A percentile compares a stretch with the other conserved stretches of the same genome.
Conservation (phyloP, 2,797 vertebrate species). For the Anableps anableps region DNA sequence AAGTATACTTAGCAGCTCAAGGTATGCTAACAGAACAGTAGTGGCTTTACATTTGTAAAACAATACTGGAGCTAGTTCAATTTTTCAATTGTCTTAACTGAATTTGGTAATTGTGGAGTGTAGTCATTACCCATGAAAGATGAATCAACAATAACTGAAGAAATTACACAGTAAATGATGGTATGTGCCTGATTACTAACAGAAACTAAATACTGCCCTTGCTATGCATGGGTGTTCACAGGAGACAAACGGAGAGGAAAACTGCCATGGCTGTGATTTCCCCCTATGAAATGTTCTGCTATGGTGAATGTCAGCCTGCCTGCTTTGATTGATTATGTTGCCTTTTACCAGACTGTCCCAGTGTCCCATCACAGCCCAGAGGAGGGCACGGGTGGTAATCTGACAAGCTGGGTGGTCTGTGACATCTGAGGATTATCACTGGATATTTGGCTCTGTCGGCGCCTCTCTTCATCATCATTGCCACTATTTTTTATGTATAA, state of each 20-base stretch:
- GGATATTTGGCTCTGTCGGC: slow-evolving; percentile 44
- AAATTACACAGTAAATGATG: slow-evolving; percentile 1
- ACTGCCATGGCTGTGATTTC: slow-evolving; percentile 59
- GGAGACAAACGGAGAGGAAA: slow-evolving; percentile 40
- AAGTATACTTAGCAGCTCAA: background rate
- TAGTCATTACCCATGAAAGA: background rate
- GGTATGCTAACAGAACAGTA: background rate
- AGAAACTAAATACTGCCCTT: slow-evolving; percentile 31
- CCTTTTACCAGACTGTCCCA: slow-evolving; percentile 72
- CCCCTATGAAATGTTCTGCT: slow-evolving; percentile 60
- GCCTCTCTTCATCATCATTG: slow-evolving; percentile 39
- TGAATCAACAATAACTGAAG: background rate
- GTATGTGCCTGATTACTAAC: slow-evolving; percentile 7
- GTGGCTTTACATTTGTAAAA: background rate
- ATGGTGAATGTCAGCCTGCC: slow-evolving; percentile 75
- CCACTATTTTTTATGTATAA: slow-evolving; percentile 41
- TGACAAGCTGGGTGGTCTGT: slow-evolving; percentile 50
- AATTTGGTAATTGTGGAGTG: background rate
- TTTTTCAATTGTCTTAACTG: background rate
- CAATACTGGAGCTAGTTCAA: background rate
- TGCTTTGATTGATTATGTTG: slow-evolving; percentile 78
- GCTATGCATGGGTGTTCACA: slow-evolving; percentile 28
- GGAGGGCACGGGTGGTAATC: slow-evolving; percentile 50
- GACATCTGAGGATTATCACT: slow-evolving; percentile 52
- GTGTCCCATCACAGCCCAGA: slow-evolving; percentile 59